phyloP scores from a whole-genome alignment of 2,797 vertebrate species.

The Mormyrops attenuatus region DNA sequence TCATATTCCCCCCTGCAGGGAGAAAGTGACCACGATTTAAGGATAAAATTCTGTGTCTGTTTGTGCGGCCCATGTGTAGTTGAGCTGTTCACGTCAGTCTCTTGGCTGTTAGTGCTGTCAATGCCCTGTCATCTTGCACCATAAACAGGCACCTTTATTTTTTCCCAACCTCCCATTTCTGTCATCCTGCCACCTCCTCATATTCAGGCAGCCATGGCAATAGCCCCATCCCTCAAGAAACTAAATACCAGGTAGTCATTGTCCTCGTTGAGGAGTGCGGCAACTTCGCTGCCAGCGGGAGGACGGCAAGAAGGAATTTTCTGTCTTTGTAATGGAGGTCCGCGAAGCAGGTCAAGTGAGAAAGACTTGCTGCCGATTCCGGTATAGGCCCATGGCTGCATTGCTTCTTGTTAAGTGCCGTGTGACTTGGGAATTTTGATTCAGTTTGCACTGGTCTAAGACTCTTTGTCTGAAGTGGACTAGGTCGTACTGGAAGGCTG shows the following conservation, averaged over 20 bases:
- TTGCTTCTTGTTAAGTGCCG: slow-evolving; percentile 32
- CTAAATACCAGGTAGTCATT: slow-evolving; percentile 53
- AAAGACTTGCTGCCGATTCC: background rate
- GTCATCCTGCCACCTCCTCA: slow-evolving; percentile 30
- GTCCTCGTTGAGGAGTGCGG: background rate
- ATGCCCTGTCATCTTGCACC: background rate
- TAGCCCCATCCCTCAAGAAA: slow-evolving; percentile 48
- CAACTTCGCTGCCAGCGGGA: background rate
- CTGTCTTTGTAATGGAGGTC: background rate
- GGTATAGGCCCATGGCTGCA: background rate
- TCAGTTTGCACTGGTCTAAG: slow-evolving; percentile 43
- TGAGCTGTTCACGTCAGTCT: background rate
- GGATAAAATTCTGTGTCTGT: slow-evolving; percentile 41
- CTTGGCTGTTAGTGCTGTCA: background rate
- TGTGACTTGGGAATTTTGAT: slow-evolving; percentile 50
- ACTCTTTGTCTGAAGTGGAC: slow-evolving; percentile 49
- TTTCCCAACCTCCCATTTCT: slow-evolving; percentile 61
- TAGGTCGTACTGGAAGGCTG: slow-evolving; percentile 58
- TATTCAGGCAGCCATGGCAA: slow-evolving; percentile 49
- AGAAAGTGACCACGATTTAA: slow-evolving; percentile 22
- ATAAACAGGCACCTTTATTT: slow-evolving; percentile 32
- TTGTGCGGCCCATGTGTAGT: background rate
- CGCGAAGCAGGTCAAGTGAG: background rate
- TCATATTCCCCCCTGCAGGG: slow-evolving; percentile 29
- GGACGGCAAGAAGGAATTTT: slow-evolving; percentile 32